Evolutionary conservation across 2,113 vertebrate genomes (phyloP).

Genomic region (Natator depressus): DNA sequence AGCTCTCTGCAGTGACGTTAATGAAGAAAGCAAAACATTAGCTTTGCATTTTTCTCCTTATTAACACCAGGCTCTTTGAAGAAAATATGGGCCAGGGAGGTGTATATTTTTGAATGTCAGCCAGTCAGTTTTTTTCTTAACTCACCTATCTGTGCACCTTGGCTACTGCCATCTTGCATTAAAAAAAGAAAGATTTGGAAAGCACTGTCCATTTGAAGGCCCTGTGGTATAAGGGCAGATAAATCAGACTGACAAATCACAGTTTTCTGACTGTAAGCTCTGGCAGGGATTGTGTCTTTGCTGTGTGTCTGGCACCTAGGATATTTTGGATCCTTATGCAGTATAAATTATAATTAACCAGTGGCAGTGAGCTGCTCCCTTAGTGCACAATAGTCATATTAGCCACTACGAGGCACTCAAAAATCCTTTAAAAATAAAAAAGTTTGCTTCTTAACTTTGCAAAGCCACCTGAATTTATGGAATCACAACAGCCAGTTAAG

Average conservation of each 20-base stretch:
- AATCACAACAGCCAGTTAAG: not conserved
- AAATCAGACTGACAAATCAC: not conserved
- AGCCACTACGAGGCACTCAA: not conserved
- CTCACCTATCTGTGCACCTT: not conserved
- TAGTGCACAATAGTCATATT: not conserved
- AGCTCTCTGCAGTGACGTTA: not conserved
- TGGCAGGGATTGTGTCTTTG: not conserved
- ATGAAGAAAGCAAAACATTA: conserved; percentile 9
- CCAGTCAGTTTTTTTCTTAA: not conserved
- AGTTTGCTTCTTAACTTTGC: not conserved
- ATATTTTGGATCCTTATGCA: not conserved
- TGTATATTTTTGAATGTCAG: not conserved
- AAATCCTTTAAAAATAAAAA: not conserved
- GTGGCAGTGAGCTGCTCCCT: not conserved
- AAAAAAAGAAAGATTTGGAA: not conserved
- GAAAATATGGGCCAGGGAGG: not conserved
- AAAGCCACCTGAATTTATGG: not conserved
- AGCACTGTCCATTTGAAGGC: not conserved
- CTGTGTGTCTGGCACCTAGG: not conserved
- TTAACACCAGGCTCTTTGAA: not conserved
- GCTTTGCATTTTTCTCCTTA: conserved; percentile 3
- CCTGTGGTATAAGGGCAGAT: not conserved
- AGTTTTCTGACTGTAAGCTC: not conserved
- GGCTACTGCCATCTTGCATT: not conserved
- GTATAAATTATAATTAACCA: not conserved